Evolutionary conservation across 2,888 invertebrate genomes (phyloP).

Genomic region (Epistrophe grossulariae): DNA sequence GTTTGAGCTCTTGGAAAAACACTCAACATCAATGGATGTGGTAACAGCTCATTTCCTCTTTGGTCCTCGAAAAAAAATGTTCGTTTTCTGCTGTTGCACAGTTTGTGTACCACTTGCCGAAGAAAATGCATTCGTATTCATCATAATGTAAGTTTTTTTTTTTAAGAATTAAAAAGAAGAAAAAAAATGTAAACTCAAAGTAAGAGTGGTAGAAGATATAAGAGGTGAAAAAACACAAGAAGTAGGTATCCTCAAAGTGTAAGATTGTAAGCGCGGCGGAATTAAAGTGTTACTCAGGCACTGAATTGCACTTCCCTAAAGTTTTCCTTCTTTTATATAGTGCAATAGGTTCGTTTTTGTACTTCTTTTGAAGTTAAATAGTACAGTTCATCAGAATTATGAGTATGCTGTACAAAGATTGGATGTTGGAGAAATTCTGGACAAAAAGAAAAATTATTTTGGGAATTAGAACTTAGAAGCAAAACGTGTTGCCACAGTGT

Average conservation of each 20-base stretch:
- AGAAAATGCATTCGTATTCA: constrained; percentile 57
- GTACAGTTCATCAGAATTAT: constrained; percentile 29
- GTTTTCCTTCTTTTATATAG: constrained; percentile 16
- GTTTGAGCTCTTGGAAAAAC: constrained; percentile 66
- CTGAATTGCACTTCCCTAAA: constrained; percentile 30
- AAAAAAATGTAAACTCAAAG: constrained; percentile 52
- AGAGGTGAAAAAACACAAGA: constrained; percentile 51
- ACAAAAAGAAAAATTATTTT: not conserved
- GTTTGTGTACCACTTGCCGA: constrained; percentile 64
- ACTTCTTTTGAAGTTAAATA: constrained; percentile 42
- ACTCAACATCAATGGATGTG: constrained; percentile 71
- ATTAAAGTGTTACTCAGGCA: constrained; percentile 46
- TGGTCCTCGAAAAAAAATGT: constrained; percentile 42
- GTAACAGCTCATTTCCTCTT: constrained; percentile 74
- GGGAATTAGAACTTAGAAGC: not conserved
- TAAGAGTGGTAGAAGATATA: constrained; percentile 57
- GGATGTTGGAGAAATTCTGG: not conserved
- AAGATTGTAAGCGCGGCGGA: constrained; percentile 38
- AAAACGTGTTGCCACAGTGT: not conserved
- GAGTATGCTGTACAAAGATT: not conserved
- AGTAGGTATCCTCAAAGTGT: constrained; percentile 17
- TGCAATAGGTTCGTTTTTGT: constrained; percentile 31
- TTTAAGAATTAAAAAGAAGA: constrained; percentile 27
- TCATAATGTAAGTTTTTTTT: constrained; percentile 1
- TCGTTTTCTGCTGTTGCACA: constrained; percentile 32